Evolutionary conservation across 2,113 vertebrate genomes (phyloP), one percentile per base, ranked within the genome.

Genomic region (Peromyscus maniculatus): DNA sequence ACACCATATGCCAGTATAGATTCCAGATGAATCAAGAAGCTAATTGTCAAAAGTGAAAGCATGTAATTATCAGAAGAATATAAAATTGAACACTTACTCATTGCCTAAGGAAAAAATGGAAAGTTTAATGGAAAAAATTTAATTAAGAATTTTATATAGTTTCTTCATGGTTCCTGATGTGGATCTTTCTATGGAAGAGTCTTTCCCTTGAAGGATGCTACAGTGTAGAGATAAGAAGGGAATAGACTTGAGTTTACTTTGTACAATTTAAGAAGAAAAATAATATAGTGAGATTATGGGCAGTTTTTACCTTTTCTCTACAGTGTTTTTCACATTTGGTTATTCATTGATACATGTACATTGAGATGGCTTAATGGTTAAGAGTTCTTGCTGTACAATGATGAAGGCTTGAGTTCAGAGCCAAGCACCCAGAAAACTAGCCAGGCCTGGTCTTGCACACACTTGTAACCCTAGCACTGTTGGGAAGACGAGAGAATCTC

Each of bases 51-150:
- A 89, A 83, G 91, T 17, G 26, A 82, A 92, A 67, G 12, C 78
- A 79, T 89, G 83, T 71, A 79, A 11, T 82, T 91, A 79, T 88
- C 80, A 91, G 59, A 91, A 91, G 36, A 84, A 93, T 91, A 79
- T 26, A 84, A 66, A 93, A 59, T 43, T 69, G 3, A 22, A 66
- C 69, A 39, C 39, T 89, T 92, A 39, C 39, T 89, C 90, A 71
- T 55, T 55, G 36, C 78, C 75, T 96, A 46, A 91, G 77, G 87
- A 92, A 94, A 92, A 94, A 52, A 7, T 46, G 74, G 59, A 52
- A 71, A 72, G 57, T 9, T 52, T 57, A 88, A 87, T 28, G 67
- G n/a, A 94, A 57, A 86, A 86, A 66, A 66, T 33, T 64, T 67
- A 62, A 55, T 93, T 88, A 39, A 91, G 80, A 96, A 91, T 33